phyloP scores from a whole-genome alignment of 2,888 invertebrate species.

The Chymomyza caudatula region DNA sequence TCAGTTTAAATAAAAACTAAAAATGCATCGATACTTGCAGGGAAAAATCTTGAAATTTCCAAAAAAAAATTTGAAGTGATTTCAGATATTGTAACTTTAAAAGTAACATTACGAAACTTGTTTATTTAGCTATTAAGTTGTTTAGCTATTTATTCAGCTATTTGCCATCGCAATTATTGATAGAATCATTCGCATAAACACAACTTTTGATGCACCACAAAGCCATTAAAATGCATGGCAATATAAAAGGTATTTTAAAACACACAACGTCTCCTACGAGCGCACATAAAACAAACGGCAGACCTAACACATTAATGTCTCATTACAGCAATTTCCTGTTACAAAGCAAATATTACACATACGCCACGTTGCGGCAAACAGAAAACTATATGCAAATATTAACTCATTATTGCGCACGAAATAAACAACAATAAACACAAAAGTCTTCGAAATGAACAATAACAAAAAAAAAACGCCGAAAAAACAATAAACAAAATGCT shows the following conservation, averaged over 20 bases:
- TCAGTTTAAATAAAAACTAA: too few species aligned
- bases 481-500: slow-evolving; percentile 25
- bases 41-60: too few species aligned
- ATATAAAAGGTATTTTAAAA: neutral
- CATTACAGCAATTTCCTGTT: slow-evolving; percentile 50
- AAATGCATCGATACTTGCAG: too few species aligned
- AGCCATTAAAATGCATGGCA: neutral
- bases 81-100: neutral
- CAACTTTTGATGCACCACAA: neutral
- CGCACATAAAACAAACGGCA: slow-evolving; percentile 3
- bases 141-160: neutral
- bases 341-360: slow-evolving; percentile 51
- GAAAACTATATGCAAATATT: slow-evolving; percentile 56
- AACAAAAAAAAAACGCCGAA: slow-evolving; percentile 18
- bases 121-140: neutral
- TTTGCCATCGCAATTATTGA: neutral
- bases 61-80: too few species aligned
- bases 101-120: neutral
- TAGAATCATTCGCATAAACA: neutral
- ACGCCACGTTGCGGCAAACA: slow-evolving; percentile 38
- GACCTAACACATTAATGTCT: slow-evolving; percentile 16
- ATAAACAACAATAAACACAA: slow-evolving; percentile 8
- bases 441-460: slow-evolving; percentile 1
- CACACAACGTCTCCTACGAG: neutral
- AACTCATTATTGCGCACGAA: slow-evolving; percentile 57